Evolutionary conservation across 2,888 invertebrate genomes (phyloP), one percentile per base, ranked within the genome.

Genomic region (Zaprionus obscuricornis): DNA sequence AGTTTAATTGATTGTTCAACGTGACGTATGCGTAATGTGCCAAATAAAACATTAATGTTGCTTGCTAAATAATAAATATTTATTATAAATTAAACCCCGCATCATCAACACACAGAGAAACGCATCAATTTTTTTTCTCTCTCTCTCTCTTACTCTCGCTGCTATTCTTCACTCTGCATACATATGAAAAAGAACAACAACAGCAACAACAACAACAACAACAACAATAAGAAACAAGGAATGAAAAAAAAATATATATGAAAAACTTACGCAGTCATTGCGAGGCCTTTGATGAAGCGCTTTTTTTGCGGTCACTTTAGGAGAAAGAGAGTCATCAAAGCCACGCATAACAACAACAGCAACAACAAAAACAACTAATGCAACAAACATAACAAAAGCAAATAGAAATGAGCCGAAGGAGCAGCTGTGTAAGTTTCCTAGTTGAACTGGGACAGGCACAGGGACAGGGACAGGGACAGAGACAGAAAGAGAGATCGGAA

Each of bases 241-340:
- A 31, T n/a, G 4, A 6, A n/a, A n/a, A n/a, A n/a, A n/a, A n/a
- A n/a, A n/a, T n/a, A n/a, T n/a, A n/a, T n/a, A 47, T 58, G 16
- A 18, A 50, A 83, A 83, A 81, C 66, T 62, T 81, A 78, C 85
- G 72, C 66, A 71, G 83, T 78, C 85, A 85, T 82, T 29, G 69
- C 43, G 47, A 40, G 56, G 73, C 62, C 82, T 77, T 77, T 77
- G 77, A 77, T 83, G 76, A 65, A 83, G 83, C 78, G 82, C 78
- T 29, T 55, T 71, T 60, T 65, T 69, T 77, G 58, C 70, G 66
- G 65, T 65, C 74, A 73, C 55, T 52, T 46, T 40, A 45, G 59
- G 54, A 65, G 72, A 72, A 65, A 75, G 60, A 75, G 76, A 85
- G 79, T 82, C 83, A 75, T 85, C 79, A 79, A 63, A 64, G 73